These are phyloP conservation scores for Ptychadena robeensis DNA, from an alignment of 2,797 vertebrate species.

Conservation along the genomic window DNA sequence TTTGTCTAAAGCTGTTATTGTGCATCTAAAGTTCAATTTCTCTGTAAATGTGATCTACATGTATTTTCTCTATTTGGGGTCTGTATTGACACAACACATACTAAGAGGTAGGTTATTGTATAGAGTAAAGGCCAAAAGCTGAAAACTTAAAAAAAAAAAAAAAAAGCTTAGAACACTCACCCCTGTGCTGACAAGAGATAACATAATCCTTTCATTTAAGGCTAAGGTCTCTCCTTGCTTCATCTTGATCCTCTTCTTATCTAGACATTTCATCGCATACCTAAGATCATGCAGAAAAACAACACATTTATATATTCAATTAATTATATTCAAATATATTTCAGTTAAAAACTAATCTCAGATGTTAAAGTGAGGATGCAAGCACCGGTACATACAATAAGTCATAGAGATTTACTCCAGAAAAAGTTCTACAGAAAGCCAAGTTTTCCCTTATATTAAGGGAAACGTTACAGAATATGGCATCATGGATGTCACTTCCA, in stretches of 20 bases:
- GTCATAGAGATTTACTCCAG: too few species aligned
- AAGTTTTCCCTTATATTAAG: too few species aligned
- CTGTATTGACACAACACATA: slow-evolving; percentile 37
- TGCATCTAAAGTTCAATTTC: slow-evolving; percentile 29
- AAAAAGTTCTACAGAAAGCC: too few species aligned
- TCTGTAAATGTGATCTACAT: slow-evolving; percentile 38
- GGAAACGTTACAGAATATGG: too few species aligned
- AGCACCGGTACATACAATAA: too few species aligned
- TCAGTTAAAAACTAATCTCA: too few species aligned
- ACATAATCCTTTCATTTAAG: slow-evolving; percentile 96
- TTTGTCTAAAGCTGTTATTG: not conserved
- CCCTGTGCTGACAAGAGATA: slow-evolving; percentile 96
- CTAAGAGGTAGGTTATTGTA: not conserved
- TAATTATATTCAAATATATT: too few species aligned
- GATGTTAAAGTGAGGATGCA: too few species aligned
- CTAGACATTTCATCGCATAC: slow-evolving; percentile 99
- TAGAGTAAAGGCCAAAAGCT: not conserved
- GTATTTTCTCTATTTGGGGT: slow-evolving; percentile 32
- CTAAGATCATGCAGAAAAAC: slow-evolving; percentile 68
- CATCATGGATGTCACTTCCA: too few species aligned
- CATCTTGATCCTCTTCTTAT: slow-evolving; percentile 99
- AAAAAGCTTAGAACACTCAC: slow-evolving; percentile 85
- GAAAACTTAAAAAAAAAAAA: not conserved
- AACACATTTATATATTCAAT: not conserved
- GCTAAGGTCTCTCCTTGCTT: slow-evolving; percentile 97